phyloP scores from a whole-genome alignment of 2,797 vertebrate species.

The Lindbergichthys nudifrons region DNA sequence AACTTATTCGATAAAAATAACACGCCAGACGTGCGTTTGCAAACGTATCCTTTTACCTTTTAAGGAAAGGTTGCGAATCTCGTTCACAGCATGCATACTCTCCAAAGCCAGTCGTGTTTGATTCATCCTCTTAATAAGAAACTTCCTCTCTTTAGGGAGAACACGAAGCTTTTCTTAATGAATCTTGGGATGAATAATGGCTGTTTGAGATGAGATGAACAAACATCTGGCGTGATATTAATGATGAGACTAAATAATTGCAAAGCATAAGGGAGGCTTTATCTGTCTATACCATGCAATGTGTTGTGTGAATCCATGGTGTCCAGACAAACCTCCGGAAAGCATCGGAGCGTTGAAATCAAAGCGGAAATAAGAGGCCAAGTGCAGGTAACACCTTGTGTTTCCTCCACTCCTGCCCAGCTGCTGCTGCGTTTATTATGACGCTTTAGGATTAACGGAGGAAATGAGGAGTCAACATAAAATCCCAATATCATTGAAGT shows the following conservation, averaged over 20 bases:
- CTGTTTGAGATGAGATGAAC: slow-evolving; percentile 67
- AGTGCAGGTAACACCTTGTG: slow-evolving; percentile 51
- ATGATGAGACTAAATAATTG: slow-evolving; percentile 67
- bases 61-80: slow-evolving; percentile 54
- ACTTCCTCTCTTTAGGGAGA: slow-evolving; percentile 72
- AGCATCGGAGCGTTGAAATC: slow-evolving; percentile 29
- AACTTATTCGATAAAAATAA: slow-evolving; percentile 31
- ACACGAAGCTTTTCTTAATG: slow-evolving; percentile 71
- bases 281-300: slow-evolving; percentile 34
- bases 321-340: slow-evolving; percentile 36
- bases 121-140: slow-evolving; percentile 81
- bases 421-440: slow-evolving; percentile 15
- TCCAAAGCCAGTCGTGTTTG: slow-evolving; percentile 67
- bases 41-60: slow-evolving; percentile 62
- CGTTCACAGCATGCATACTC: slow-evolving; percentile 62
- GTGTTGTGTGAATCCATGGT: slow-evolving; percentile 44
- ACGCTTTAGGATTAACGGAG: neutral
- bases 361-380: slow-evolving; percentile 35
- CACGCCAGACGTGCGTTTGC: slow-evolving; percentile 43
- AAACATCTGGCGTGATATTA: slow-evolving; percentile 69
- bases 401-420: slow-evolving; percentile 1
- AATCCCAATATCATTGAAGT: neutral
- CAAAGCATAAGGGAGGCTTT: slow-evolving; percentile 51
- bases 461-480: slow-evolving; percentile 8
- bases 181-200: slow-evolving; percentile 70